Evolutionary conservation across 2,113 vertebrate species (phyloP).

Genomic region (Tamias sibiricus): DNA sequence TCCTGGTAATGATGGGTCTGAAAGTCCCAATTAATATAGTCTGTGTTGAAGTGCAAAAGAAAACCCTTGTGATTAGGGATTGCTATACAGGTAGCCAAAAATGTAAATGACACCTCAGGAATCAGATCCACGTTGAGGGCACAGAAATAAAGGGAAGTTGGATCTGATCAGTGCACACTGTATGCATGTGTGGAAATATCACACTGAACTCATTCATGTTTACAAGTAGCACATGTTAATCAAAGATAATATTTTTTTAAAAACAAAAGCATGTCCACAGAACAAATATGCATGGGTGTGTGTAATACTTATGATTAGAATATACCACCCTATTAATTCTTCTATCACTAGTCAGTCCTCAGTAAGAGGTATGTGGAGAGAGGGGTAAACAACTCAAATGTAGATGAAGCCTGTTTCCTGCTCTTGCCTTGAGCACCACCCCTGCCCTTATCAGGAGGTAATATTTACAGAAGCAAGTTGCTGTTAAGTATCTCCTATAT

Average conservation of each 20-base stretch:
- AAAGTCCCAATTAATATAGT: not conserved
- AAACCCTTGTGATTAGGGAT: not conserved
- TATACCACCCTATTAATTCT: not conserved
- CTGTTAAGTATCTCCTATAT: not conserved
- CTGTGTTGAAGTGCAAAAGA: not conserved
- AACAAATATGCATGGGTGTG: not conserved
- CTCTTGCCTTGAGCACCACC: not conserved
- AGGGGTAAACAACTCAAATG: not conserved
- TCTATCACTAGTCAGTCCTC: not conserved
- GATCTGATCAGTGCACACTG: not conserved
- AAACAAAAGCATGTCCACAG: not conserved
- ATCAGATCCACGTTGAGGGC: not conserved
- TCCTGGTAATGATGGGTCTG: not conserved
- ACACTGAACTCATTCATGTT: not conserved
- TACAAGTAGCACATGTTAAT: not conserved
- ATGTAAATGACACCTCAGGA: not conserved
- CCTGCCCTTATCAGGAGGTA: not conserved
- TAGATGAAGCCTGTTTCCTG: not conserved
- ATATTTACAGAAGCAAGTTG: not conserved
- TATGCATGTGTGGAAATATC: not conserved
- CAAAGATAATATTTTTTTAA: not conserved
- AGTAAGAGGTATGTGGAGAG: not conserved
- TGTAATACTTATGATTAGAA: not conserved
- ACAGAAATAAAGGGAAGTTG: not conserved
- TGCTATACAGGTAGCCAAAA: not conserved